Percentiles rank a stretch among this genome's conserved stretches.
phyloP scores from a whole-genome alignment of 2,888 invertebrate species.

The Pelosia muscerda region DNA sequence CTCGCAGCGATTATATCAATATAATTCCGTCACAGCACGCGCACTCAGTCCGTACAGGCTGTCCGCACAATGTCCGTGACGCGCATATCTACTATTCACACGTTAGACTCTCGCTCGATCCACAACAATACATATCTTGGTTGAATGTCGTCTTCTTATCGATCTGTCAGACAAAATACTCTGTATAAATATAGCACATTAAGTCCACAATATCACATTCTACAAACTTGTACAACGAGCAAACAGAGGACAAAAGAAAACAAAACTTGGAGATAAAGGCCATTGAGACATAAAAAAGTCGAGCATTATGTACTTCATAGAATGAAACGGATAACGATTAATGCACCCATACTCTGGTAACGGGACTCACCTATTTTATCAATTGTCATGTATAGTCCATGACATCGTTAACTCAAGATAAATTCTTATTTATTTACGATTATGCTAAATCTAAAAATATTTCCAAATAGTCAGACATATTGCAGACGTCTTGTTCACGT shows the following conservation, averaged over 20 bases:
- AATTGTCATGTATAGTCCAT: constrained; percentile 79
- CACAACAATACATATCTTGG: constrained; percentile 80
- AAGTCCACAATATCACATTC: constrained; percentile 65
- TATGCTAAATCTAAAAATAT: constrained; percentile 85
- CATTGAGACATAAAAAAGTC: constrained; percentile 85
- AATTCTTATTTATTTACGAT: constrained; percentile 68
- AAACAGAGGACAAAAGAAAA: constrained; percentile 84
- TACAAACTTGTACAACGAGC: constrained; percentile 77
- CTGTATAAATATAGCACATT: constrained; percentile 70
- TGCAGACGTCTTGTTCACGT: constrained; percentile 83
- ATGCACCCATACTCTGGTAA: constrained; percentile 53
- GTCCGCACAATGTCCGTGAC: constrained; percentile 74
- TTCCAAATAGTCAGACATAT: constrained; percentile 87
- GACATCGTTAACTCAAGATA: constrained; percentile 67
- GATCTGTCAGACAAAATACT: constrained; percentile 83
- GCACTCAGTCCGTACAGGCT: constrained; percentile 68
- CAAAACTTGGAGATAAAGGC: constrained; percentile 85
- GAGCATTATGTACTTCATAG: constrained; percentile 72
- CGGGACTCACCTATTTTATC: constrained; percentile 70
- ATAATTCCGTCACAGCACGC: constrained; percentile 66
- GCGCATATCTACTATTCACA: constrained; percentile 80
- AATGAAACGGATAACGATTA: constrained; percentile 61
- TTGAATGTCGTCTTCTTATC: constrained; percentile 78
- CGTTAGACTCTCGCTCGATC: constrained; percentile 70
- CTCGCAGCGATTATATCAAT: constrained; percentile 47